Percentiles rank a stretch among this genome's conserved stretches.
These are phyloP conservation scores for Leucopternis melanops DNA, from an alignment of 2,113 vertebrate species.

Conservation along the genomic window DNA sequence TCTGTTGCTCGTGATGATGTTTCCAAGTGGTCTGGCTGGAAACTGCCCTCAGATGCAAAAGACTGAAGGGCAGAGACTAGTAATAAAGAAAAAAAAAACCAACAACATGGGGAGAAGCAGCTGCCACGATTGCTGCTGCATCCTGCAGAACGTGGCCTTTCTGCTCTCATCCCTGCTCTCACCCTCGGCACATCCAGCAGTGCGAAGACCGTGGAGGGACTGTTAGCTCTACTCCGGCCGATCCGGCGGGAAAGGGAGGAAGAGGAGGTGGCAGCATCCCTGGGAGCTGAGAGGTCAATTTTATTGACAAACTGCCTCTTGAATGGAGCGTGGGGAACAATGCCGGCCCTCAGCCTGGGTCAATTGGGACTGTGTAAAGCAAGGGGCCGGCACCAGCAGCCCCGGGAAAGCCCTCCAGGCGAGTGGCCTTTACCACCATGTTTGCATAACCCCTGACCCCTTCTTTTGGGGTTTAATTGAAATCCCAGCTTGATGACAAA, in stretches of 20 bases:
- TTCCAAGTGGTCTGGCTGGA: rapidly evolving
- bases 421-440: slow-evolving; percentile 34
- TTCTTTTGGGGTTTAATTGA: slow-evolving; percentile 53
- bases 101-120: rapidly evolving
- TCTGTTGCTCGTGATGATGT: rapidly evolving
- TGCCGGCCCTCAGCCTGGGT: background rate
- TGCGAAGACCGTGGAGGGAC: rapidly evolving
- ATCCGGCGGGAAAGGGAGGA: background rate
- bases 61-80: background rate
- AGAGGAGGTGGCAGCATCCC: background rate
- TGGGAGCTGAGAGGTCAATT: background rate
- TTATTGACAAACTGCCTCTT: slow-evolving; percentile 47
- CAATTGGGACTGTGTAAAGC: background rate
- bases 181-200: background rate
- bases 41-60: background rate
- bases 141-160: background rate
- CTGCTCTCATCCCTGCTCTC: background rate
- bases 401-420: slow-evolving; percentile 19
- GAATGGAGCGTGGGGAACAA: slow-evolving; percentile 9
- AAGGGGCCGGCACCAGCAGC: slow-evolving; percentile 9
- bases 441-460: slow-evolving; percentile 62
- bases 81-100: background rate
- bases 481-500: slow-evolving; percentile 56
- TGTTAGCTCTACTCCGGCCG: rapidly evolving
- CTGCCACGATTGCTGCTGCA: rapidly evolving